These are phyloP conservation scores for Muscidifurax raptorellus DNA, from an alignment of 1,140 invertebrate genomes.

Conservation along the genomic window DNA sequence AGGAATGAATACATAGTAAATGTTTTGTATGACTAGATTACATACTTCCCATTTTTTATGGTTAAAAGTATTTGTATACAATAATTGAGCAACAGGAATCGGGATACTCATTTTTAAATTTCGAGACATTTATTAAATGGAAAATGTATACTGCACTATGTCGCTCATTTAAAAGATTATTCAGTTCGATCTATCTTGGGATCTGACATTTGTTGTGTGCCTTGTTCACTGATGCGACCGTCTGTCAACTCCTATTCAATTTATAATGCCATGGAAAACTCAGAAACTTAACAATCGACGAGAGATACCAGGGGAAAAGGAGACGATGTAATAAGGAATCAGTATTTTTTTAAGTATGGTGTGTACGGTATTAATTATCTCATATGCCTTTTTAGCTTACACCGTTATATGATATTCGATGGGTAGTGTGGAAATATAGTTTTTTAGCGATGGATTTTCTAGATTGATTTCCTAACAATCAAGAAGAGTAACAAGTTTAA, in stretches of 20 bases:
- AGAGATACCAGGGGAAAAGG: slow-evolving; percentile 23
- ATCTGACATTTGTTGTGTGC: slow-evolving; percentile 41
- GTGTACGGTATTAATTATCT: slow-evolving; percentile 24
- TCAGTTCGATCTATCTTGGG: slow-evolving; percentile 20
- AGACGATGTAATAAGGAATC: slow-evolving; percentile 51
- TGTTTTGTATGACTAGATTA: neutral
- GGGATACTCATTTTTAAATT: neutral
- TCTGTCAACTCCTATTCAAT: slow-evolving; percentile 39
- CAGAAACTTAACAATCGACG: slow-evolving; percentile 12
- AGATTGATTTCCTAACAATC: slow-evolving; percentile 19
- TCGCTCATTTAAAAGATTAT: neutral
- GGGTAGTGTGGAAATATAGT: slow-evolving; percentile 26
- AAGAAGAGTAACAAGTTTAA: neutral
- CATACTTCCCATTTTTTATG: neutral
- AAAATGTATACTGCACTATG: neutral
- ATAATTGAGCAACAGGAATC: neutral
- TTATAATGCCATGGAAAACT: slow-evolving; percentile 19
- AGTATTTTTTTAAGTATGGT: slow-evolving; percentile 58
- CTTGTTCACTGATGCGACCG: slow-evolving; percentile 47
- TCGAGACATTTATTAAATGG: neutral
- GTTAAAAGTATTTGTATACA: neutral
- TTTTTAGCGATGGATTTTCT: slow-evolving; percentile 37
- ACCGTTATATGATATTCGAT: slow-evolving; percentile 42
- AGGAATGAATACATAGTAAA: neutral
- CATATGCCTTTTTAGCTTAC: slow-evolving; percentile 37